A percentile compares a stretch with the other conserved stretches of the same genome.
These are phyloP conservation scores for Pachypeltis micranthus DNA, from an alignment of 1,140 invertebrate species.

Conservation along the genomic window DNA sequence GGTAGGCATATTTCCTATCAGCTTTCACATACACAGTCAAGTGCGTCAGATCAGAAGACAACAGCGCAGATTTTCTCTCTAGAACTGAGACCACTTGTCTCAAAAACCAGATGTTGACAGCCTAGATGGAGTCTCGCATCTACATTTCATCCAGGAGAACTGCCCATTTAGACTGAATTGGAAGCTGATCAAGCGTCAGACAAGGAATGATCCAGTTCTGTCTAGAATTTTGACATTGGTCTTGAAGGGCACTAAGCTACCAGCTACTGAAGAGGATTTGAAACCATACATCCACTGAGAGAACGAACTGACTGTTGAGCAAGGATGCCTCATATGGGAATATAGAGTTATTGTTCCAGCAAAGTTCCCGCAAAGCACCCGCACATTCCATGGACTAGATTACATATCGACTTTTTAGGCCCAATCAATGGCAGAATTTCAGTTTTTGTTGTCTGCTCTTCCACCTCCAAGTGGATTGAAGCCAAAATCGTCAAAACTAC, in stretches of 20 bases:
- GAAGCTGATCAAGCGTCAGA: background rate
- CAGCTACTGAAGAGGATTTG: background rate
- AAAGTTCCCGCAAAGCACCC: too few relatives aligned
- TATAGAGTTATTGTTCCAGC: background rate
- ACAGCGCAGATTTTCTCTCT: background rate
- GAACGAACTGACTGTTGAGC: background rate
- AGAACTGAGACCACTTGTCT: background rate
- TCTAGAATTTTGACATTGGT: background rate
- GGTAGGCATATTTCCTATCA: conserved; percentile 17
- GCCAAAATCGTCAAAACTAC: background rate
- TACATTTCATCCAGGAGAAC: background rate
- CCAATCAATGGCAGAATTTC: background rate
- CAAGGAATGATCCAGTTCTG: background rate
- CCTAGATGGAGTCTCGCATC: background rate
- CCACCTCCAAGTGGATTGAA: background rate
- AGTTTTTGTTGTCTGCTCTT: background rate
- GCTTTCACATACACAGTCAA: conserved; percentile 18
- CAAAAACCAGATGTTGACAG: background rate
- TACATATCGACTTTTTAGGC: background rate
- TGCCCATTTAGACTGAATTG: background rate
- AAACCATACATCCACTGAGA: background rate
- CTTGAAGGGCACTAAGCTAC: background rate
- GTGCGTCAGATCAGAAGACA: conserved; percentile 9
- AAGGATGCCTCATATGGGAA: too few relatives aligned
- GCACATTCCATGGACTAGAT: background rate